A percentile compares a stretch with the other conserved stretches of the same genome.
These are phyloP conservation scores for Bucorvus abyssinicus DNA, from an alignment of 2,797 vertebrate species.

Conservation along the genomic window DNA sequence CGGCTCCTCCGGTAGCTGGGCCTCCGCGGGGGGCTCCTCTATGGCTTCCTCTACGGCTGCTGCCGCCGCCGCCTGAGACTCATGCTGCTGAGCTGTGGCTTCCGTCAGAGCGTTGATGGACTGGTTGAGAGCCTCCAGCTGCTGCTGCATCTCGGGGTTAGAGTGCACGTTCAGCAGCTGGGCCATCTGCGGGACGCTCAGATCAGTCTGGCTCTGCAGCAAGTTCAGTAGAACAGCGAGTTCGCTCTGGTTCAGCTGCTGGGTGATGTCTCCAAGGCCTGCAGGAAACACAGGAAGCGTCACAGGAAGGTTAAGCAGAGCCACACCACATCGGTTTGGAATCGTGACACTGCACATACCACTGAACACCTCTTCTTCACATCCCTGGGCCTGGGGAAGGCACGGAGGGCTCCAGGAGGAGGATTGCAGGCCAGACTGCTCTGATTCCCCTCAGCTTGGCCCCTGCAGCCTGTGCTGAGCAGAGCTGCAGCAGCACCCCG, in stretches of 20 bases:
- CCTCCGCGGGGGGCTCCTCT: slow-evolving; percentile 67
- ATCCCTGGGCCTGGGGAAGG: not conserved
- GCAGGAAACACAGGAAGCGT: not conserved
- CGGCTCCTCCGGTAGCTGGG: slow-evolving; percentile 72
- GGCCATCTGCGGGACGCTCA: slow-evolving; percentile 92
- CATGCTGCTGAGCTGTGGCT: slow-evolving; percentile 82
- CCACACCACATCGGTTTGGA: accelerated
- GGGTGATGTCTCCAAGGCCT: slow-evolving; percentile 90
- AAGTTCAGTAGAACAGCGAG: slow-evolving; percentile 93
- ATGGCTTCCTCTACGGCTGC: slow-evolving; percentile 60
- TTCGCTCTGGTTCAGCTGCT: slow-evolving; percentile 96
- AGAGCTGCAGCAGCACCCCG: slow-evolving; percentile 59
- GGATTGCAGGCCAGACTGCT: not conserved
- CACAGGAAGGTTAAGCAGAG: not conserved
- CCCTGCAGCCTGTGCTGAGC: not conserved
- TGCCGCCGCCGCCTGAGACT: slow-evolving; percentile 61
- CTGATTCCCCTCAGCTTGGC: not conserved
- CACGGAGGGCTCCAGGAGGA: not conserved
- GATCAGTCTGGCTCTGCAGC: slow-evolving; percentile 94
- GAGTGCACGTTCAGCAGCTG: slow-evolving; percentile 92
- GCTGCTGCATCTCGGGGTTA: slow-evolving; percentile 85
- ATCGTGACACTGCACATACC: accelerated
- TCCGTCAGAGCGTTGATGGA: slow-evolving; percentile 89
- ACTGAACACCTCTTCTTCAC: accelerated
- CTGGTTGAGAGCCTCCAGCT: slow-evolving; percentile 90